Evolutionary conservation across 2,888 invertebrate species (phyloP).

Genomic region (Calameuta idolon): DNA sequence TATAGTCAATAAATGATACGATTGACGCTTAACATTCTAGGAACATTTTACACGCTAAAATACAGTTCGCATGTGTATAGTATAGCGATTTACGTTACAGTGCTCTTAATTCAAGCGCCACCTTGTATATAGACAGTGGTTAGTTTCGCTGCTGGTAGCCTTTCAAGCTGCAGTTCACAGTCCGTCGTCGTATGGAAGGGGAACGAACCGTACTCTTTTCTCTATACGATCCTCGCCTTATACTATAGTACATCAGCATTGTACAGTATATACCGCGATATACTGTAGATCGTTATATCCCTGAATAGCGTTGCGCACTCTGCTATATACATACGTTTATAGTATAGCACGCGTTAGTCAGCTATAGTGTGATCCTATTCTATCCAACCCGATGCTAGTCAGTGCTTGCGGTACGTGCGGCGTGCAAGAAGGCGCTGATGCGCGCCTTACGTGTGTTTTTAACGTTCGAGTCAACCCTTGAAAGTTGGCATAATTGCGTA

Average conservation of each 20-base stretch:
- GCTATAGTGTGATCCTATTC: constrained; percentile 30
- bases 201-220: constrained; percentile 32
- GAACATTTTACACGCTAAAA: background rate
- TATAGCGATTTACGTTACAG: background rate
- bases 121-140: constrained; percentile 12
- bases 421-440: constrained; percentile 14
- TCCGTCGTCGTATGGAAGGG: constrained; percentile 27
- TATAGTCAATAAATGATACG: background rate
- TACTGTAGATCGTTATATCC: background rate
- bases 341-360: constrained; percentile 28
- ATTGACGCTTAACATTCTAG: background rate
- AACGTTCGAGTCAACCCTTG: background rate
- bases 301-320: background rate
- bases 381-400: constrained; percentile 28
- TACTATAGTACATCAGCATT: constrained; percentile 3
- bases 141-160: constrained; percentile 13
- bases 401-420: constrained; percentile 33
- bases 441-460: background rate
- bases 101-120: background rate
- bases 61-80: background rate
- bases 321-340: background rate
- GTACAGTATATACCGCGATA: background rate
- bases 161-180: constrained; percentile 20
- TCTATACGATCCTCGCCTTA: constrained; percentile 18
- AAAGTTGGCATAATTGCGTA: background rate